Base-by-base conservation (phyloP, 37 sponge, comb jelly and placozoan species). In the Geodia barretti region DNA sequence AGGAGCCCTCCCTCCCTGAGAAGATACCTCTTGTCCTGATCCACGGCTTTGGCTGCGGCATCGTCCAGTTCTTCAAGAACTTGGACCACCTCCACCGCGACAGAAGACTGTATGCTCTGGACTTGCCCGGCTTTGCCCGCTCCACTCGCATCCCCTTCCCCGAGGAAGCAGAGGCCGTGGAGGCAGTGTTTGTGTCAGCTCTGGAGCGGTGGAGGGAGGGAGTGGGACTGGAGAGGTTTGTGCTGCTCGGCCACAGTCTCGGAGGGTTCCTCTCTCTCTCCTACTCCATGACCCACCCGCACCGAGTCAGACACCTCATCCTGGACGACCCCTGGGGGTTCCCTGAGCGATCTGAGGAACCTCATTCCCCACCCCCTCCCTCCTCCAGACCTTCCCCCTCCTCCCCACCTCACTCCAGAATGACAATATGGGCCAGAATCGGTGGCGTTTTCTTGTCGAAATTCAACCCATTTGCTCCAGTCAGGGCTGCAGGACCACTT, bases 301-400 rank as follows among this genome's bases (percentile, higher is more conserved):
- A 23, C 11, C 60, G 74, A 35, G 88, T 95, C 1, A 42, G 74
- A 9, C 93, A 92, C 42, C 88, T 95, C 0, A 68, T 95, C 8
- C 83, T 95, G 67, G 84, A 79, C 5, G 96, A 95, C 70, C 96
- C 96, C 35, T 95, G 96, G 96, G 95, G 95, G 17, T 85, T 84
- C 31, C 73, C 85, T 17, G n/a, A 38, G 41, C 26, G 39, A 68
- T 75, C 91, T 2, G 63, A 28, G 1, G 71, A 65, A 32, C 54
- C 64, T 4, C 31, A 1, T 64, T 31, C 37, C 14, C 11, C 54
- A 17, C 54, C 54, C 54, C 14, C 7, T 14, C 54, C 54, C 7
- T 47, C 54, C 54, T 47, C 54, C 11, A 14, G 11, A 7, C 14
- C 54, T 14, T 47, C 54, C 54, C 54, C 54, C 7, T 47, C 54